phyloP scores from a whole-genome alignment of 1,140 invertebrate genomes.

The Cyclina sinensis region DNA sequence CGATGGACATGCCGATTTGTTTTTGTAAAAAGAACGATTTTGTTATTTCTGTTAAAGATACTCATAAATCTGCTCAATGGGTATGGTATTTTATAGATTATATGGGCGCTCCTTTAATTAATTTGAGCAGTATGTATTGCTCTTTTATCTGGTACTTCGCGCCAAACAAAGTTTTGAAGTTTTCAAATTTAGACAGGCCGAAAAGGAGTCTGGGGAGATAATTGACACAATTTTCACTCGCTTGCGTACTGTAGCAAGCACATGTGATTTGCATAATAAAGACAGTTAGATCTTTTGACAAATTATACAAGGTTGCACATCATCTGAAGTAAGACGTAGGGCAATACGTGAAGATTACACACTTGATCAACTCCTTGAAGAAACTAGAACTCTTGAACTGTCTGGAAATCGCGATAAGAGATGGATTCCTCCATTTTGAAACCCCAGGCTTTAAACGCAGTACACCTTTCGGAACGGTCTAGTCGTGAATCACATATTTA shows the following conservation, averaged over 20 bases:
- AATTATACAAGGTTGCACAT: neutral
- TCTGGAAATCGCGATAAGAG: neutral
- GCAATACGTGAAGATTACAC: neutral
- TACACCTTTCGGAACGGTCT: too few species aligned
- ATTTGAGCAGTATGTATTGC: too few species aligned
- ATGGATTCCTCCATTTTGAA: too few species aligned
- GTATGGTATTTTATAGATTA: too few species aligned
- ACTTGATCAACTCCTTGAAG: neutral
- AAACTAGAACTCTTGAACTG: neutral
- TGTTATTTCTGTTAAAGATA: too few species aligned
- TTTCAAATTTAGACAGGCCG: too few species aligned
- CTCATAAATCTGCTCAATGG: neutral
- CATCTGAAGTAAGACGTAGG: neutral
- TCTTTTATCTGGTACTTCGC: neutral
- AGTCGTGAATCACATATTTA: too few species aligned
- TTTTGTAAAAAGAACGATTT: too few species aligned
- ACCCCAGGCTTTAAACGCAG: too few species aligned
- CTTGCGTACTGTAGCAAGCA: constrained; percentile 5
- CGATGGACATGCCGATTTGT: too few species aligned
- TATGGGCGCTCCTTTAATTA: too few species aligned
- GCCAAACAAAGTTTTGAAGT: neutral
- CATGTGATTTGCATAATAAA: constrained; percentile 26
- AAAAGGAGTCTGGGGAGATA: neutral
- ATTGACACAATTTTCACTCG: neutral
- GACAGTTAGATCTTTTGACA: neutral